A percentile compares a stretch with the other conserved stretches of the same genome.
Conservation (phyloP, 2,797 vertebrate genomes). For the Gobionotothen gibberifrons region DNA sequence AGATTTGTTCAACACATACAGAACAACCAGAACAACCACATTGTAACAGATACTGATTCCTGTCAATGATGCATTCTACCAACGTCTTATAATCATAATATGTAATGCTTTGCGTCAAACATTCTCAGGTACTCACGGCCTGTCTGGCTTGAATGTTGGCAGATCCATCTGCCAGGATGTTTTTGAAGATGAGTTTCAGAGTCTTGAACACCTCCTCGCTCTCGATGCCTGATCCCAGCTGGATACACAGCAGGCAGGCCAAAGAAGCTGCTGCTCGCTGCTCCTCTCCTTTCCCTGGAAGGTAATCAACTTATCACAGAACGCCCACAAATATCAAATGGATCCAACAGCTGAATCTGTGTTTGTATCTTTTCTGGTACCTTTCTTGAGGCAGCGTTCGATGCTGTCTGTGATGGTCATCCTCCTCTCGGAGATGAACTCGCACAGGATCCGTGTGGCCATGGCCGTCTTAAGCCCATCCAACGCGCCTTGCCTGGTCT, state of each 20-base stretch:
- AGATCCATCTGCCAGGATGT: slow-evolving; percentile 91
- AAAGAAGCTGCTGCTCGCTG: slow-evolving; percentile 92
- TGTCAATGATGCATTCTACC: not conserved
- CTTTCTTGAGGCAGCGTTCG: slow-evolving; percentile 97
- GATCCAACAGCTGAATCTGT: not conserved
- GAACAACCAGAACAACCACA: not conserved
- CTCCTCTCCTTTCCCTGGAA: slow-evolving; percentile 93
- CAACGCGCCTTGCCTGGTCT: slow-evolving; percentile 94
- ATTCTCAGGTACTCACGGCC: slow-evolving; percentile 85
- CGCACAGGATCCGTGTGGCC: slow-evolving; percentile 93
- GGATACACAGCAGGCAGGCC: slow-evolving; percentile 94
- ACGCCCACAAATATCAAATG: not conserved
- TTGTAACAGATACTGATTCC: not conserved
- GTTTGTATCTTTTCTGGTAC: slow-evolving; percentile 69
- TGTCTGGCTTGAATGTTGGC: slow-evolving; percentile 92
- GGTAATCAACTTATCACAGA: not conserved
- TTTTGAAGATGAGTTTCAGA: slow-evolving; percentile 93
- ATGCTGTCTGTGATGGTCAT: slow-evolving; percentile 97
- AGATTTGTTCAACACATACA: slow-evolving; percentile 4
- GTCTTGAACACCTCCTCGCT: slow-evolving; percentile 97
- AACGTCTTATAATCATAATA: not conserved
- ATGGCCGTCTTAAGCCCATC: slow-evolving; percentile 93
- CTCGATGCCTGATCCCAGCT: slow-evolving; percentile 95
- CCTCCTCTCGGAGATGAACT: slow-evolving; percentile 95
- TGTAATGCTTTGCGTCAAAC: fast-evolving